Percentiles rank a stretch among this genome's conserved stretches.
These are phyloP conservation scores for Falco cherrug DNA, from an alignment of 2,797 vertebrate species.

Conservation along the genomic window DNA sequence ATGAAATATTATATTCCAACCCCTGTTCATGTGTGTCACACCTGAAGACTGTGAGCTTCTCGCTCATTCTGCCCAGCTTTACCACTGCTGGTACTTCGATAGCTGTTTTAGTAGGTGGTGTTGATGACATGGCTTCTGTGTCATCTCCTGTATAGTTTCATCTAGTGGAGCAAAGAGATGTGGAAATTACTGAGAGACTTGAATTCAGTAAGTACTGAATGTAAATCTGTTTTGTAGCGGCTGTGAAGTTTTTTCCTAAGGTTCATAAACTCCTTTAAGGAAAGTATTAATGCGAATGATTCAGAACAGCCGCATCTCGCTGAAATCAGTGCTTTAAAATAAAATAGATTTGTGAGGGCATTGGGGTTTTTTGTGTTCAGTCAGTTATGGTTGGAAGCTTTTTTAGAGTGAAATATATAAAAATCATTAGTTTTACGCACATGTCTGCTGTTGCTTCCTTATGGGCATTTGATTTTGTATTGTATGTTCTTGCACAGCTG, in stretches of 20 bases:
- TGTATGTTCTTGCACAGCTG: background rate
- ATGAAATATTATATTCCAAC: background rate
- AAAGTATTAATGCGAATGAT: slow-evolving; percentile 1
- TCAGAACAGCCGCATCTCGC: background rate
- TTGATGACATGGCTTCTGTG: background rate
- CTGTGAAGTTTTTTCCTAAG: slow-evolving; percentile 4
- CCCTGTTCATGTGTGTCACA: rapidly evolving
- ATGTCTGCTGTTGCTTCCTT: background rate
- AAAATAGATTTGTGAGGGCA: background rate
- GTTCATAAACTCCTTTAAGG: background rate
- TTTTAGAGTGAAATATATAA: background rate
- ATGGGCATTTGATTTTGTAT: background rate
- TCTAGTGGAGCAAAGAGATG: background rate
- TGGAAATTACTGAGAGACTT: background rate
- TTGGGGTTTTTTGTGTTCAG: background rate
- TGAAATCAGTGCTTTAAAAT: background rate
- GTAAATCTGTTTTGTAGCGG: background rate
- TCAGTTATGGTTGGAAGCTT: background rate
- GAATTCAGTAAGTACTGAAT: background rate
- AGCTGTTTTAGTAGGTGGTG: background rate
- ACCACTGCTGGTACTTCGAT: rapidly evolving
- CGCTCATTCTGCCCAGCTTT: background rate
- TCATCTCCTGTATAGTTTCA: background rate
- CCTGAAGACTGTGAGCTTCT: background rate
- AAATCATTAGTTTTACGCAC: background rate